Conservation (phyloP, 2,888 invertebrate genomes). For the Protonemura montana region DNA sequence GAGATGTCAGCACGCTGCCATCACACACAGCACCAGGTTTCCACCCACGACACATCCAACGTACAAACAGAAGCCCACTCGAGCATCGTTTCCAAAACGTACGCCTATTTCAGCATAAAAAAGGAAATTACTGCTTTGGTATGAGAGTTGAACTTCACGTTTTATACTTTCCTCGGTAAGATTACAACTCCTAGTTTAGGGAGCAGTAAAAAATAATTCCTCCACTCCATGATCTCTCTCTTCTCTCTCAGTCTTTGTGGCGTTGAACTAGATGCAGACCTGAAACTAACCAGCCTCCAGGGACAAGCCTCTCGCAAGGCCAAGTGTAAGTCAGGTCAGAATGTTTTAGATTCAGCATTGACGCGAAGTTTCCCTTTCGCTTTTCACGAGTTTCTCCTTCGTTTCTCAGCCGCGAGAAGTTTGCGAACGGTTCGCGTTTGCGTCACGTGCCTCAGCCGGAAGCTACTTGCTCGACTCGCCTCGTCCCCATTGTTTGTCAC, state of each 20-base stretch:
- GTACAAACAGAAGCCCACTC: neutral
- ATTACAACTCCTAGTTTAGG: neutral
- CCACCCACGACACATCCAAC: neutral
- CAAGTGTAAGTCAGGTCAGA: neutral
- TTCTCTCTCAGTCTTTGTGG: neutral
- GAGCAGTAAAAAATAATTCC: constrained; percentile 7
- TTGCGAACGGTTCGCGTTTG: neutral
- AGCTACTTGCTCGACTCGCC: neutral
- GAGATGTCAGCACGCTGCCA: neutral
- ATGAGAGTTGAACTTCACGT: neutral
- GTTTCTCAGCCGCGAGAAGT: neutral
- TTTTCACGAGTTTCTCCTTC: neutral
- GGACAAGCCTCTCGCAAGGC: neutral
- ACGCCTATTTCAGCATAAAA: neutral
- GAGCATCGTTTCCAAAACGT: neutral
- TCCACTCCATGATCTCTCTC: neutral
- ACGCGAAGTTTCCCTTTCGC: neutral
- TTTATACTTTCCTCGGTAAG: neutral
- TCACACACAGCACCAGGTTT: neutral
- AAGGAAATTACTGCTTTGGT: neutral
- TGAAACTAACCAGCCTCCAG: neutral
- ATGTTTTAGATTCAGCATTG: neutral
- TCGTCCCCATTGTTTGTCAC: neutral
- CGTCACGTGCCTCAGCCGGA: neutral
- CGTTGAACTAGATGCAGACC: neutral